These are phyloP conservation scores for Gisinianus flammeolus DNA, from an alignment of 2,888 invertebrate genomes.

Conservation along the genomic window DNA sequence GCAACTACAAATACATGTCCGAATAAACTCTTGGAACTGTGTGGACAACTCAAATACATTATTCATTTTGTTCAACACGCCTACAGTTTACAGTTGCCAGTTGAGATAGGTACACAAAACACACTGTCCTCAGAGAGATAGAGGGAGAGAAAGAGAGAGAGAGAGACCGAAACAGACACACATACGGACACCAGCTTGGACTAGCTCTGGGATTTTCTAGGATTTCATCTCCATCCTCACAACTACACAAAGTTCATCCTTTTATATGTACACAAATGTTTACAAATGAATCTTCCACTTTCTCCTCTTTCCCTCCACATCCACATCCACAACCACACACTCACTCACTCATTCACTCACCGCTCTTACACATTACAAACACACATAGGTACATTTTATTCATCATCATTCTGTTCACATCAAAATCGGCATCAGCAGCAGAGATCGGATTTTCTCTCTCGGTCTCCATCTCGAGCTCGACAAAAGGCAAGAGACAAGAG, in stretches of 20 bases:
- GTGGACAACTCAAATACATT: neutral
- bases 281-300: conserved; percentile 12
- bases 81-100: too few species aligned
- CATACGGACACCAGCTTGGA: neutral
- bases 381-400: neutral
- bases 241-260: conserved; percentile 12
- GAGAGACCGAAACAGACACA: neutral
- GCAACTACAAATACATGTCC: too few species aligned
- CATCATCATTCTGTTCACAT: conserved; percentile 11
- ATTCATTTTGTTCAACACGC: neutral
- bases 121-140: neutral
- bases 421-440: too few species aligned
- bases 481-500: neutral
- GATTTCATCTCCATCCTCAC: neutral
- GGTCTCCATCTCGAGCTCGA: neutral
- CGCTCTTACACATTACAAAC: neutral
- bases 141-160: neutral
- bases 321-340: neutral
- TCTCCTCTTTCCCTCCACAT: neutral
- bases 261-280: conserved; percentile 2
- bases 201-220: neutral
- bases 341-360: neutral
- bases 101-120: neutral
- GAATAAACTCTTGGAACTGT: neutral
- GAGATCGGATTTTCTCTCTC: neutral